phyloP scores from a whole-genome alignment of 2,797 vertebrate species.

The Acropternis orthonyx region DNA sequence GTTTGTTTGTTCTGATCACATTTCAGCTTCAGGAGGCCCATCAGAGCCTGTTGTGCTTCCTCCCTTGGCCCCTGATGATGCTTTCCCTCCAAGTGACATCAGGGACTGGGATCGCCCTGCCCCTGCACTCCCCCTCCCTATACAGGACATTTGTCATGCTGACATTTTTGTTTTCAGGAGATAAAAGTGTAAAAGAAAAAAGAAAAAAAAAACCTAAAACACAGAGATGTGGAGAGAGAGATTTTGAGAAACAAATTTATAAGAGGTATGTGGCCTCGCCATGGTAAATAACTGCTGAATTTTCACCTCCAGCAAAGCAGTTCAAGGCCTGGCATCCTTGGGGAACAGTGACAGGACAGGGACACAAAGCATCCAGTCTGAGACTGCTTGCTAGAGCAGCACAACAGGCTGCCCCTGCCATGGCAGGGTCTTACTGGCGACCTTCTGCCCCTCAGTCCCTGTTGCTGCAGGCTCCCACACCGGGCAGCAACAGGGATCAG shows the following conservation, averaged over 20 bases:
- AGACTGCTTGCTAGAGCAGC: background rate
- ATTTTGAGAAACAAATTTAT: background rate
- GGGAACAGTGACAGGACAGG: background rate
- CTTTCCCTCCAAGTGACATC: slow-evolving; percentile 1
- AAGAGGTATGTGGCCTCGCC: background rate
- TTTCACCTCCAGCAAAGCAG: background rate
- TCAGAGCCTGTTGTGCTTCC: slow-evolving; percentile 19
- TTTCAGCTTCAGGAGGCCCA: slow-evolving; percentile 42
- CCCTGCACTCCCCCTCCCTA: background rate
- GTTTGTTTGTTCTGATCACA: slow-evolving; percentile 58
- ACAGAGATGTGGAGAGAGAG: background rate
- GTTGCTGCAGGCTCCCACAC: background rate
- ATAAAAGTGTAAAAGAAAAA: background rate
- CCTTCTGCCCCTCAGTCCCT: background rate
- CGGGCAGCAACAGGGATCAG: background rate
- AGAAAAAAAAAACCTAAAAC: background rate
- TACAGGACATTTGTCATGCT: background rate
- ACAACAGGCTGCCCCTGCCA: background rate
- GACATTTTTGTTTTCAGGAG: background rate
- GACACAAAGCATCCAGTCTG: background rate
- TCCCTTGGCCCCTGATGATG: fast-evolving
- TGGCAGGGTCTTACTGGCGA: background rate
- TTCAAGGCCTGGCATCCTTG: background rate
- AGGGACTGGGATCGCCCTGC: background rate
- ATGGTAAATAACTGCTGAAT: background rate